Conservation (phyloP, 2,888 invertebrate genomes). For the Drosophila anceps region DNA sequence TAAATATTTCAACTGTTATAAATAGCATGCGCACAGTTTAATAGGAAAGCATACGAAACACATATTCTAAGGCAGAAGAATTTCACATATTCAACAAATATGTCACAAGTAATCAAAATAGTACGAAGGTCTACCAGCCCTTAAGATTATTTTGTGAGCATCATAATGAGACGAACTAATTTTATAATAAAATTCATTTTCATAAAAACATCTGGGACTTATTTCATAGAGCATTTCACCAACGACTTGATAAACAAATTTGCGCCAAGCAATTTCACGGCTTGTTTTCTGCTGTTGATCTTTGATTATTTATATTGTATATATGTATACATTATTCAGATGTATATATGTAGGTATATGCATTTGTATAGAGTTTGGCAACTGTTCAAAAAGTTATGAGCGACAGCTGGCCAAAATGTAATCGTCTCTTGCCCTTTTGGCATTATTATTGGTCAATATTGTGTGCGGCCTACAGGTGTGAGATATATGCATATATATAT, state of each 20-base stretch:
- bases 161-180: constrained; percentile 4
- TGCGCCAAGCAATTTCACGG: constrained; percentile 31
- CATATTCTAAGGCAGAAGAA: neutral
- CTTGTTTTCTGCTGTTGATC: constrained; percentile 42
- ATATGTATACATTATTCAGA: neutral
- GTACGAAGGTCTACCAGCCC: neutral
- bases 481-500: constrained; percentile 9
- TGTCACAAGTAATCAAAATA: neutral
- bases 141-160: constrained; percentile 10
- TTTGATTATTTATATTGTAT: constrained; percentile 35
- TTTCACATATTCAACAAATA: neutral
- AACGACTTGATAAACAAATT: constrained; percentile 16
- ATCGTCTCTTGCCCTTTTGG: constrained; percentile 26
- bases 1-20: neutral
- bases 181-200: neutral
- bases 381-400: constrained; percentile 49
- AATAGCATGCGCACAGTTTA: neutral
- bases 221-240: constrained; percentile 38
- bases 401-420: constrained; percentile 46
- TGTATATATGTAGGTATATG: neutral
- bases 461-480: constrained; percentile 39
- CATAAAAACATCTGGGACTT: neutral
- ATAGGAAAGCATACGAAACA: neutral
- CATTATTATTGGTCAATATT: constrained; percentile 7
- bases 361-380: constrained; percentile 46